Evolutionary conservation across 1,140 invertebrate species (phyloP), one percentile per base, ranked within the genome.

Genomic region (Lerema accius): DNA sequence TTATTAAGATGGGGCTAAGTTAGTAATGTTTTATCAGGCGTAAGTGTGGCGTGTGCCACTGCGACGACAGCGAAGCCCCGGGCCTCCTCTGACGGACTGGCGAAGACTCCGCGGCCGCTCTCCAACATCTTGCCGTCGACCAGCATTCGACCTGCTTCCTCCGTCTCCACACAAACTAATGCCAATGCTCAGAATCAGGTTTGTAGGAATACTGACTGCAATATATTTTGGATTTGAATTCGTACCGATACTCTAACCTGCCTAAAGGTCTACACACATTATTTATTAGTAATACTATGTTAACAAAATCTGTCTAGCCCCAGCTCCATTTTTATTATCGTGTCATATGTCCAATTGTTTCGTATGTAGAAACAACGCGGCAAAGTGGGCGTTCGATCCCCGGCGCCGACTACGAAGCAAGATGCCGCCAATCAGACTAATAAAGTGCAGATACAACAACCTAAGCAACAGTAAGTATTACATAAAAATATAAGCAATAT

Each of bases 151-250:
- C 95, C 95, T 0, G 89, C 84, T 0, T 95, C 94, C 70, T 95
- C 94, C 0, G 95, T 96, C 2, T 96, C 95, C 0, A 96, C 95
- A 3, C 95, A 96, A 86, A 96, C 95, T 1, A 86, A 73, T 28
- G 93, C 93, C 53, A 94, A 93, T 50, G 86, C 92, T 1, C 93
- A 93, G 80, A 91, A 92, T 53, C 93, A 92, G 78, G 93, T 92
- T 85, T 43, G 37, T 72, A 49, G 48, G 26, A 55, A 55, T 9
- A 45, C 13, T 53, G 4, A 23, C 16, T 42, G n/a, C n/a, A n/a
- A n/a, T n/a, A n/a, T n/a, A n/a, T n/a, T n/a, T n/a, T n/a, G n/a
- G n/a, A n/a, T n/a, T n/a, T n/a, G n/a, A n/a, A n/a, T n/a, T n/a
- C n/a, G n/a, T n/a, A n/a, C n/a, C n/a, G n/a, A n/a, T n/a, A n/a